Evolutionary conservation across 2,888 invertebrate genomes (phyloP).

Genomic region (Polietes domitor): DNA sequence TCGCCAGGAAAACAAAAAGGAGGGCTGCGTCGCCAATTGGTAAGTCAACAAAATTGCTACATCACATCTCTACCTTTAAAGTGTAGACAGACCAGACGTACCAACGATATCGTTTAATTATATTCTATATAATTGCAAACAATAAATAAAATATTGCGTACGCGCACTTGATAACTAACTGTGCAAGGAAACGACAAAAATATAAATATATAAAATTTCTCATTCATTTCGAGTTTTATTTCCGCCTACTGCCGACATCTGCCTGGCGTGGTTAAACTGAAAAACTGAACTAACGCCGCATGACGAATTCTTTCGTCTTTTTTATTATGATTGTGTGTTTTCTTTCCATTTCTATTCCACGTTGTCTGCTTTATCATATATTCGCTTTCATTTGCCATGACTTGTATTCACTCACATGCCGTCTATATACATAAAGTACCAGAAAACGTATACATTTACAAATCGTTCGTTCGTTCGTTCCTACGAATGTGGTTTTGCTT

Average conservation of each 20-base stretch:
- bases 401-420: too few species aligned
- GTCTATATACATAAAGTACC: neutral
- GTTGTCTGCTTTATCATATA: slow-evolving; percentile 51
- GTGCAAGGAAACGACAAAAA: slow-evolving; percentile 43
- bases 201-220: neutral
- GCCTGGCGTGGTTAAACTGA: slow-evolving; percentile 47
- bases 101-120: neutral
- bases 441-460: neutral
- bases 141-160: slow-evolving; percentile 52
- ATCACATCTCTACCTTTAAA: neutral
- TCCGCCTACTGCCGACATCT: slow-evolving; percentile 13
- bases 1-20: slow-evolving; percentile 78
- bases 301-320: slow-evolving; percentile 65
- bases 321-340: slow-evolving; percentile 58
- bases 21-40: slow-evolving; percentile 80
- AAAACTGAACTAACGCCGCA: slow-evolving; percentile 60
- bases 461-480: neutral
- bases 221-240: neutral
- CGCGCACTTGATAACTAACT: slow-evolving; percentile 57
- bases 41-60: slow-evolving; percentile 73
- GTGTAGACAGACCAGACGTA: too few species aligned
- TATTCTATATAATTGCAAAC: slow-evolving; percentile 49
- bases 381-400: slow-evolving; percentile 55
- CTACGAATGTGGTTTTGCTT: neutral
- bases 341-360: slow-evolving; percentile 44